Evolutionary conservation across 2,888 invertebrate genomes (phyloP).

Genomic region (Gasteruption jaculator): DNA sequence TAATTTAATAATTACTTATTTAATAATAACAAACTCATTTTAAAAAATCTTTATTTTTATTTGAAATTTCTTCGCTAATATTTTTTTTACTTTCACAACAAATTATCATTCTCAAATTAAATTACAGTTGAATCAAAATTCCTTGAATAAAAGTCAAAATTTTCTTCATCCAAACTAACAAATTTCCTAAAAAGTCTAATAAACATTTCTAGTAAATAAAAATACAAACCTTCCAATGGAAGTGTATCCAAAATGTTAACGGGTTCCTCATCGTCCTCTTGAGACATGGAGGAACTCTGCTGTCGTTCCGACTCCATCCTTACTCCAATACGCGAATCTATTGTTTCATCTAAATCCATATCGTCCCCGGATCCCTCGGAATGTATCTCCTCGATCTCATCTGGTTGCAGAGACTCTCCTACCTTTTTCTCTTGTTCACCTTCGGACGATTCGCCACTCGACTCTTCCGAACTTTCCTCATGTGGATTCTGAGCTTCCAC

Average conservation of each 20-base stretch:
- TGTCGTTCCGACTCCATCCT: conserved; percentile 42
- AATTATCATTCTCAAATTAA: too few relatives aligned
- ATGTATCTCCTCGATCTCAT: conserved; percentile 44
- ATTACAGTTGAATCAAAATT: too few relatives aligned
- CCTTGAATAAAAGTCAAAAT: too few relatives aligned
- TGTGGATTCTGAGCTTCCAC: conserved; percentile 35
- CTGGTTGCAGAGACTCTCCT: conserved; percentile 29
- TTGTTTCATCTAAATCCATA: conserved; percentile 49
- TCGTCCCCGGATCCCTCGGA: conserved; percentile 47
- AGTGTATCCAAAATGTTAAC: conserved; percentile 48
- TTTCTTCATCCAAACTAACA: too few relatives aligned
- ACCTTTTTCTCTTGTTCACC: conserved; percentile 38
- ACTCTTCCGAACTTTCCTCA: conserved; percentile 47
- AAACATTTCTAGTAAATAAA: too few relatives aligned
- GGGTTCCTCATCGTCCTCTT: conserved; percentile 45
- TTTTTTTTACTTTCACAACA: too few relatives aligned
- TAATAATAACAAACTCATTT: not conserved
- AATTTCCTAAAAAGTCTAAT: too few relatives aligned
- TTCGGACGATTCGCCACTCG: conserved; percentile 50
- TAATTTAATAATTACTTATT: not conserved
- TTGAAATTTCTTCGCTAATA: too few relatives aligned
- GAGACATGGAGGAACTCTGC: conserved; percentile 27
- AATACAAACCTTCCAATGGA: conserved; percentile 40
- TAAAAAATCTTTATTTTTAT: not conserved
- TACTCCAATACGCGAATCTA: conserved; percentile 47